Percentiles rank a stretch among this genome's conserved stretches.
These are phyloP conservation scores for Rhagophthalmus giganteus DNA, from an alignment of 2,888 invertebrate species.

Conservation along the genomic window DNA sequence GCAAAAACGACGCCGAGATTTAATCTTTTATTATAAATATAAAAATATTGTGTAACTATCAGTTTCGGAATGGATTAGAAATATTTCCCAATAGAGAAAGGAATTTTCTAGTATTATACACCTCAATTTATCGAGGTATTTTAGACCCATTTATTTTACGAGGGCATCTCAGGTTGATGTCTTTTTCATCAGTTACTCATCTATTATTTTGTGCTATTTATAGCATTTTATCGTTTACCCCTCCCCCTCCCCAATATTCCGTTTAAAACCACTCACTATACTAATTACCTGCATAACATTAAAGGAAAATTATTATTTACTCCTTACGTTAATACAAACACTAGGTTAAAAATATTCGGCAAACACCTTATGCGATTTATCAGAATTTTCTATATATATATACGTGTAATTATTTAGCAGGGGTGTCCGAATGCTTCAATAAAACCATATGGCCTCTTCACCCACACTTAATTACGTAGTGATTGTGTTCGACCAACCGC, in stretches of 20 bases:
- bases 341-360: too few species aligned
- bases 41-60: too few species aligned
- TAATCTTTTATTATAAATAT: too few species aligned
- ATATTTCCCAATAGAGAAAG: constrained; percentile 32
- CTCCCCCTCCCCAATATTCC: neutral
- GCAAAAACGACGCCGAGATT: too few species aligned
- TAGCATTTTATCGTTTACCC: too few species aligned
- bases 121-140: constrained; percentile 30
- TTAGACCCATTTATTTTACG: constrained; percentile 18
- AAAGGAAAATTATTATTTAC: neutral
- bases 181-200: too few species aligned
- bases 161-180: too few species aligned
- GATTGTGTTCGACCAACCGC: constrained; percentile 34
- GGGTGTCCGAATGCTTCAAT: constrained; percentile 14
- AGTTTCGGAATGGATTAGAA: constrained; percentile 12
- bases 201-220: too few species aligned
- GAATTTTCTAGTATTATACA: constrained; percentile 30
- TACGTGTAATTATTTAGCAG: constrained; percentile 2
- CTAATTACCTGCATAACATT: neutral
- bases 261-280: neutral
- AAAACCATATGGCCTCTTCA: constrained; percentile 37
- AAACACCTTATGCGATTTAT: constrained; percentile 6
- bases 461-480: constrained; percentile 37
- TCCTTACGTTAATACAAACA: neutral
- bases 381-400: constrained; percentile 5